Base-by-base conservation (phyloP, 2,888 invertebrate species). In the Drosophila emarginata region DNA sequence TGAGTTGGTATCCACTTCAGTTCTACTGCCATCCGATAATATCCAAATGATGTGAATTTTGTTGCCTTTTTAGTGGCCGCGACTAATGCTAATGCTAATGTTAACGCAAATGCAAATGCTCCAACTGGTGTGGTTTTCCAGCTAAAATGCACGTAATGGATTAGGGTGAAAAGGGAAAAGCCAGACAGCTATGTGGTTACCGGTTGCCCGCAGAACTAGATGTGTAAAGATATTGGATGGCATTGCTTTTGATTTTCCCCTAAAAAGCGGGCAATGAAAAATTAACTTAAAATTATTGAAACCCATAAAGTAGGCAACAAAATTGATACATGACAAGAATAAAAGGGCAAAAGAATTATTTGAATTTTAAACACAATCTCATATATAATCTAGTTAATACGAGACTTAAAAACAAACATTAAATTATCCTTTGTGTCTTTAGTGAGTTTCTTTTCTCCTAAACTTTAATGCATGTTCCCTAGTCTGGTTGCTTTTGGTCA, bases 131-230 rank as follows among this genome's bases (percentile, higher is more conserved):
- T 57, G 87, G 87, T 64, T 61, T 32, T 78, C 78, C 71, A 66
- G 72, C 78, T 75, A 74, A 86, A 84, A 61, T 64, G 64, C 68
- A 67, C 65, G 74, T 80, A 78, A 88, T 78, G 84, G 78, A 81
- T 85, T 77, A 15, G 58, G 50, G 14, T 36, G 51, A 57, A 23
- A 23, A 23, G 21, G 45, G 21, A 45, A 21, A 45, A 11, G 18
- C 45, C 45, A 45, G 45, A 45, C 45, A 45, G 45, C 2, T 1
- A n/a, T 36, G 6, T 9, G 12, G 21, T 14, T 32, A 50, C 26
- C 18, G 59, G 67, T 40, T 36, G 59, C 36, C 51, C 9, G 7
- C 26, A 66, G 59, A 51, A 59, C 15, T 36, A 52, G 14, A 45
- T 39, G 12, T 14, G 12, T 21, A 26, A 12, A 58, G 37, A 15